A percentile compares a stretch with the other conserved stretches of the same genome.
Conservation (phyloP, 2,888 invertebrate species). For the Pterostichus niger region DNA sequence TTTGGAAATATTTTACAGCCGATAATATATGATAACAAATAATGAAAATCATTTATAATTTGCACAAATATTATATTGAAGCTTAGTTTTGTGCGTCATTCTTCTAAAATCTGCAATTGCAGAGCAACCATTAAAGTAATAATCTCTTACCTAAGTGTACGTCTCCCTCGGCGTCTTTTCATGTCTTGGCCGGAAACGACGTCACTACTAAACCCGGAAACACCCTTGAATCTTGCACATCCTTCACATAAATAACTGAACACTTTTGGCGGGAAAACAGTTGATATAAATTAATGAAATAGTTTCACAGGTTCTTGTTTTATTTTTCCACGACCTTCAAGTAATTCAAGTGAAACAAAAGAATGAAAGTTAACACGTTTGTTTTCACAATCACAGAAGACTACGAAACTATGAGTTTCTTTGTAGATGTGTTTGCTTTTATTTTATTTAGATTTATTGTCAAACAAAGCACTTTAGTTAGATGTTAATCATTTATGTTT, state of each 20-base stretch:
- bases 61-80: too few relatives aligned
- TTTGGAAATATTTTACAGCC: too few relatives aligned
- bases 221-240: constrained; percentile 2
- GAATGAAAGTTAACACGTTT: constrained; percentile 34
- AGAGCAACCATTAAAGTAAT: too few relatives aligned
- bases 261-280: constrained; percentile 14
- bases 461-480: too few relatives aligned
- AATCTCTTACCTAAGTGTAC: not conserved
- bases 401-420: constrained; percentile 7
- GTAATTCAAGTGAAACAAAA: constrained; percentile 10
- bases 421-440: not conserved
- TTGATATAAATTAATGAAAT: not conserved
- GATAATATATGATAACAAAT: too few relatives aligned
- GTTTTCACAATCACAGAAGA: constrained; percentile 20
- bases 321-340: constrained; percentile 37
- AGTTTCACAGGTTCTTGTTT: not conserved
- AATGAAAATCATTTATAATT: too few relatives aligned
- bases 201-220: constrained; percentile 15
- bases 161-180: constrained; percentile 29
- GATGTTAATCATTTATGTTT: too few relatives aligned
- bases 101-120: too few relatives aligned
- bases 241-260: constrained; percentile 8
- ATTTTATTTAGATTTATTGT: too few relatives aligned
- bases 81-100: too few relatives aligned
- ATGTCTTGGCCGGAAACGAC: constrained; percentile 12